phyloP scores from a whole-genome alignment of 2,888 invertebrate species.

The Tortrix viridana region DNA sequence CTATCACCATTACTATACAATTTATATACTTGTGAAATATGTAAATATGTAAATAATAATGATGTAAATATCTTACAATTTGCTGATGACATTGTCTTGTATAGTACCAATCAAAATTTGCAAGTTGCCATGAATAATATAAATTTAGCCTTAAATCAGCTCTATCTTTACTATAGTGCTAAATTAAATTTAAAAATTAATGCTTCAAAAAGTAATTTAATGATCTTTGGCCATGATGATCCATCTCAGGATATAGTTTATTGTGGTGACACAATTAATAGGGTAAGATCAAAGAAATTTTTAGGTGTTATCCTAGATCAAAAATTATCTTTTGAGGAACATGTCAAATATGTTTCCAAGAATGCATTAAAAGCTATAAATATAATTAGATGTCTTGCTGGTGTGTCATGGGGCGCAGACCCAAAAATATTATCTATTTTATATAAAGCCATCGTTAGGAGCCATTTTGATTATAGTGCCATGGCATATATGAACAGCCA shows the following conservation, averaged over 20 bases:
- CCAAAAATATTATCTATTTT: not conserved
- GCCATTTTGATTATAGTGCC: not conserved
- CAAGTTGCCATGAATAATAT: not conserved
- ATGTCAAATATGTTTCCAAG: constrained; percentile 31
- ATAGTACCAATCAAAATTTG: constrained; percentile 17
- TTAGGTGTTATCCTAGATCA: constrained; percentile 9
- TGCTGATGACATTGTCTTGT: constrained; percentile 32
- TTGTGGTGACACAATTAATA: not conserved
- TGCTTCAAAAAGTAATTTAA: constrained; percentile 12
- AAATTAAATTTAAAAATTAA: constrained; percentile 14
- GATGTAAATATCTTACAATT: constrained; percentile 35
- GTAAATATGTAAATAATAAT: too few relatives aligned
- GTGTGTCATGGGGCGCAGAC: not conserved
- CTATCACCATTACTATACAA: constrained; percentile 40
- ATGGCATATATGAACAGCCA: not conserved
- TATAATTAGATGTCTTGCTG: constrained; percentile 37
- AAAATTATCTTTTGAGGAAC: constrained; percentile 30
- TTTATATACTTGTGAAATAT: constrained; percentile 37
- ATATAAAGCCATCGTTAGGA: not conserved
- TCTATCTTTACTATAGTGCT: too few relatives aligned
- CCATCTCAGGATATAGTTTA: constrained; percentile 1
- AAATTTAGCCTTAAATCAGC: not conserved
- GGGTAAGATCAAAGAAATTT: not conserved
- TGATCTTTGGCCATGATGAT: constrained; percentile 16
- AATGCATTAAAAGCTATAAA: constrained; percentile 36